These are phyloP conservation scores for Acronicta aceris DNA, from an alignment of 2,888 invertebrate genomes.

Conservation along the genomic window DNA sequence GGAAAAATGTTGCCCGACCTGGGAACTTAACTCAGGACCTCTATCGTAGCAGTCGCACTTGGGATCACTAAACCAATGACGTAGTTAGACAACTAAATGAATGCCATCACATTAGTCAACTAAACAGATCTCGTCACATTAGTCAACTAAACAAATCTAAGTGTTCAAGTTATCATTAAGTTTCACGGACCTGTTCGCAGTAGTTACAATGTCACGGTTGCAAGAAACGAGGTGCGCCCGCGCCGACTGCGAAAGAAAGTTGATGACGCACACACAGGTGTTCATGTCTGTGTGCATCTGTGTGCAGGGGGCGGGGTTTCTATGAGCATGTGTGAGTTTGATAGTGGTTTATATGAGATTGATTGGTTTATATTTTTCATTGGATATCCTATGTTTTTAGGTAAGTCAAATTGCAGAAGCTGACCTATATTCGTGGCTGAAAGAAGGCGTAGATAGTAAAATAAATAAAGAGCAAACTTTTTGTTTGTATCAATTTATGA, in stretches of 20 bases:
- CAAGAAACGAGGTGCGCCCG: constrained; percentile 57
- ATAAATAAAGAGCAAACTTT: too few species aligned
- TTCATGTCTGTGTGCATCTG: not conserved
- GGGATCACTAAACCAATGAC: too few species aligned
- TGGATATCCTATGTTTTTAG: constrained; percentile 10
- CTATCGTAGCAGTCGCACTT: too few species aligned
- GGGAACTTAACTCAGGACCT: too few species aligned
- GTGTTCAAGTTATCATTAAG: constrained; percentile 47
- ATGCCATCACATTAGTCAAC: too few species aligned
- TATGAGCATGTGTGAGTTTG: constrained; percentile 26
- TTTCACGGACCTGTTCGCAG: constrained; percentile 57
- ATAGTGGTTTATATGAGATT: constrained; percentile 14
- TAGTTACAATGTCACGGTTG: constrained; percentile 61
- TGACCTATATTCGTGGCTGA: not conserved
- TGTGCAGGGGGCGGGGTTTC: constrained; percentile 11
- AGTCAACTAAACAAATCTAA: constrained; percentile 27
- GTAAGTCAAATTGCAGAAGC: not conserved
- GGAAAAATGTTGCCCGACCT: too few species aligned
- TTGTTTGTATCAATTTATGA: too few species aligned
- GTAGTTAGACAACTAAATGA: too few species aligned
- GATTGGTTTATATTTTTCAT: constrained; percentile 11
- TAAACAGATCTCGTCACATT: constrained; percentile 8
- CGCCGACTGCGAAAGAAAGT: constrained; percentile 66
- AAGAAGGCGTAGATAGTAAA: too few species aligned
- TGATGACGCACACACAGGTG: constrained; percentile 55